Evolutionary conservation across 2,888 invertebrate species (phyloP).

Genomic region (Ornithoptera alexandrae): DNA sequence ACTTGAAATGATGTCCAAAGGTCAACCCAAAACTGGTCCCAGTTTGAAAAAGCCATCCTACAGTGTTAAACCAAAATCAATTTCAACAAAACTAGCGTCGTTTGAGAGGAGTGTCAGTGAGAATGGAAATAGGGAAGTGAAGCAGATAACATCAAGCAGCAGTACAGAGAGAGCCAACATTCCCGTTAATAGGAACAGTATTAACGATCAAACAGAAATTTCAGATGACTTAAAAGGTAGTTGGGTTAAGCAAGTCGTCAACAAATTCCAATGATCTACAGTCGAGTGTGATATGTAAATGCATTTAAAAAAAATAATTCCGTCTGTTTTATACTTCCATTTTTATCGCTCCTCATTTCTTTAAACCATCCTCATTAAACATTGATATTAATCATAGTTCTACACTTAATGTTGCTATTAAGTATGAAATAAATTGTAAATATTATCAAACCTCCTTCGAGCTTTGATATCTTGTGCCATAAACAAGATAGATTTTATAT

Average conservation of each 20-base stretch:
- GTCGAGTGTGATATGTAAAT: constrained; percentile 49
- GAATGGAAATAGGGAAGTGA: constrained; percentile 39
- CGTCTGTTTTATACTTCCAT: constrained; percentile 63
- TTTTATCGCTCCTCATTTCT: constrained; percentile 45
- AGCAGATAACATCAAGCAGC: constrained; percentile 42
- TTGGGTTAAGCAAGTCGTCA: constrained; percentile 88
- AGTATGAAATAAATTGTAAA: constrained; percentile 49
- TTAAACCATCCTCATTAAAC: constrained; percentile 34
- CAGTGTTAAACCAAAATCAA: constrained; percentile 58
- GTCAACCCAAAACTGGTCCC: constrained; percentile 48
- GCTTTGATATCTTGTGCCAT: constrained; percentile 72
- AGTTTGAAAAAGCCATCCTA: constrained; percentile 53
- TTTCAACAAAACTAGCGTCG: constrained; percentile 63
- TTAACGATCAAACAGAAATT: constrained; percentile 42
- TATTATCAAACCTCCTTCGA: constrained; percentile 56
- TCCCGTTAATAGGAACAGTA: constrained; percentile 47
- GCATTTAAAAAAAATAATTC: constrained; percentile 59
- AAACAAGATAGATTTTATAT: constrained; percentile 49
- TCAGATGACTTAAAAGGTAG: constrained; percentile 74
- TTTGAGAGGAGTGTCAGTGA: constrained; percentile 24
- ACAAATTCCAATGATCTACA: constrained; percentile 82
- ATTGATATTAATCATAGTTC: constrained; percentile 38
- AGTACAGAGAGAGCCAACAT: constrained; percentile 45
- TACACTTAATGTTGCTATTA: constrained; percentile 13
- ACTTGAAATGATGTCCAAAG: constrained; percentile 66